Percentiles rank a stretch among this genome's conserved stretches.
Evolutionary conservation across 2,113 vertebrate species (phyloP).

Genomic region (Zapornia atra): DNA sequence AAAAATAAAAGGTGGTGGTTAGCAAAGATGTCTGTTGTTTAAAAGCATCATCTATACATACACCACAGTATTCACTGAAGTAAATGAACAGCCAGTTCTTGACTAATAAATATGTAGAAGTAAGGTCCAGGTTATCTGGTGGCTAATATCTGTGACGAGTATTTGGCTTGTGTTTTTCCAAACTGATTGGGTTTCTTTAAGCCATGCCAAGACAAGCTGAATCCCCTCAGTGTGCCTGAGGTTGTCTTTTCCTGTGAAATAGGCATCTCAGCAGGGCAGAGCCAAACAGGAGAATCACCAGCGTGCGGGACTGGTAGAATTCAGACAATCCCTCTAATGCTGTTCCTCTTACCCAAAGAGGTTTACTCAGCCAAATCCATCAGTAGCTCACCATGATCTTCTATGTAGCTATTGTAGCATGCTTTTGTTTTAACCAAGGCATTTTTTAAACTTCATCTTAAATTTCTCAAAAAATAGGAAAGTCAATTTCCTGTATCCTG

Average conservation of each 20-base stretch:
- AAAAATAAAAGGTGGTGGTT: neutral
- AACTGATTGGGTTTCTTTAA: neutral
- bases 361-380: neutral
- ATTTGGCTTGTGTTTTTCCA: neutral
- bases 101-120: neutral
- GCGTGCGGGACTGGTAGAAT: fast-evolving
- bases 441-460: neutral
- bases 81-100: neutral
- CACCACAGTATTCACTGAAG: neutral
- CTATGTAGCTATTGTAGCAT: neutral
- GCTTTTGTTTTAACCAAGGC: neutral
- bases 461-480: neutral
- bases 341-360: neutral
- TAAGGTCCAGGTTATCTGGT: neutral
- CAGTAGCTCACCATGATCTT: neutral
- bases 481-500: neutral
- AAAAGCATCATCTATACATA: neutral
- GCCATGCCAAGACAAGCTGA: neutral
- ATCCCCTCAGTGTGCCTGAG: neutral
- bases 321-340: fast-evolving
- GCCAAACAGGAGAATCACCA: neutral
- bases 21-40: neutral
- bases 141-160: neutral
- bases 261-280: neutral
- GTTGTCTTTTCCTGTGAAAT: neutral